Conservation (phyloP, 2,797 vertebrate species). For the Danio jaintianensis region DNA sequence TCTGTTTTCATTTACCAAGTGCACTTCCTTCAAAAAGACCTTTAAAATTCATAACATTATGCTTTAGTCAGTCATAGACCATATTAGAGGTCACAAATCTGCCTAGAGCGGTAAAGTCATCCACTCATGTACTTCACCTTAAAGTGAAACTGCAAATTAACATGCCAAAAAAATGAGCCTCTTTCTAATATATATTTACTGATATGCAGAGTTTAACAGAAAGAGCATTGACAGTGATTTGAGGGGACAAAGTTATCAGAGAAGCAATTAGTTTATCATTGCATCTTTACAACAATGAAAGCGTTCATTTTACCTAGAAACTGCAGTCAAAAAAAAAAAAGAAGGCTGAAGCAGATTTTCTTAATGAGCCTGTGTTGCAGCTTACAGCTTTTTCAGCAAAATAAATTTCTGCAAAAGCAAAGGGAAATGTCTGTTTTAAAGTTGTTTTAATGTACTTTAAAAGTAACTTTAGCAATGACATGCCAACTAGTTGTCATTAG, state of each 20-base stretch:
- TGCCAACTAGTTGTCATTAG: too few species aligned
- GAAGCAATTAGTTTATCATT: neutral
- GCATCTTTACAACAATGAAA: neutral
- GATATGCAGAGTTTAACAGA: neutral
- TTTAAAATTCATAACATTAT: slow-evolving; percentile 2
- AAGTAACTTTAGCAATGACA: too few species aligned
- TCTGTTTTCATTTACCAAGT: neutral
- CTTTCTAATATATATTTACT: neutral
- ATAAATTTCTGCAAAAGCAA: too few species aligned
- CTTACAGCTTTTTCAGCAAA: too few species aligned
- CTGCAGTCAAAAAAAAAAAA: too few species aligned
- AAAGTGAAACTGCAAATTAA: neutral
- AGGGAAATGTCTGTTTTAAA: too few species aligned
- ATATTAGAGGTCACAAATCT: neutral
- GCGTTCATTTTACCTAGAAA: too few species aligned
- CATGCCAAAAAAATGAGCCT: neutral
- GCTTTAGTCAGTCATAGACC: neutral
- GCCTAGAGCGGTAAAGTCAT: neutral
- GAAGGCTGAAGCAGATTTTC: too few species aligned
- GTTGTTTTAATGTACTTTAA: too few species aligned
- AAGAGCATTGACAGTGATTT: neutral
- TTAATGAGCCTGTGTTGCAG: too few species aligned
- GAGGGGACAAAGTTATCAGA: neutral
- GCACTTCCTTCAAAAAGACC: neutral
- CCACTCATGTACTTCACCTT: neutral